Conservation (phyloP, 2,113 vertebrate species). For the Sisor rabdophorus region DNA sequence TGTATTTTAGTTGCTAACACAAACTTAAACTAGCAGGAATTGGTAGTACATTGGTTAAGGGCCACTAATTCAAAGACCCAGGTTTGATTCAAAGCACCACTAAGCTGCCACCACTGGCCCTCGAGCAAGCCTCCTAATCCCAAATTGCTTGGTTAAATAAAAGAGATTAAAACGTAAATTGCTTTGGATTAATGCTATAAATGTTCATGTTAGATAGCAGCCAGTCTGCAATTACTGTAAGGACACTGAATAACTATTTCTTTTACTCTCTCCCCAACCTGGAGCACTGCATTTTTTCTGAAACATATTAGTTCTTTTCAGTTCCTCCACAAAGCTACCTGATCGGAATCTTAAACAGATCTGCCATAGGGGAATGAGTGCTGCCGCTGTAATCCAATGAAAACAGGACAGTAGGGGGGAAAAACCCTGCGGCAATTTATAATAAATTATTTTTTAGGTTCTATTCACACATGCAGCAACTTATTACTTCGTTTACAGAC, state of each 20-base stretch:
- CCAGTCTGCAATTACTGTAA: background rate
- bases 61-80: too few relatives aligned
- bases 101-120: too few relatives aligned
- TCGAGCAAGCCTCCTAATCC: too few relatives aligned
- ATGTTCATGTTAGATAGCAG: background rate
- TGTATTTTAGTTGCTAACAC: slow-evolving; percentile 21
- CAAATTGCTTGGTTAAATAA: too few relatives aligned
- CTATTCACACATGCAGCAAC: slow-evolving; percentile 2
- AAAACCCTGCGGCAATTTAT: slow-evolving; percentile 28
- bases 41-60: too few relatives aligned
- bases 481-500: slow-evolving; percentile 10
- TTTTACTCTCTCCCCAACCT: slow-evolving; percentile 1
- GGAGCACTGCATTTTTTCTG: slow-evolving; percentile 1
- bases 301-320: slow-evolving; percentile 32
- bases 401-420: slow-evolving; percentile 20
- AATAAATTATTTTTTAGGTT: slow-evolving; percentile 10
- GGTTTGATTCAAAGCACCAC: too few relatives aligned
- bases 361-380: slow-evolving; percentile 14
- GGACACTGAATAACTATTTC: slow-evolving; percentile 8
- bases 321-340: slow-evolving; percentile 19
- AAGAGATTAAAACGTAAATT: too few relatives aligned
- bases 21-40: background rate
- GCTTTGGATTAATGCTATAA: too few relatives aligned
- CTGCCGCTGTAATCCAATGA: slow-evolving; percentile 1
- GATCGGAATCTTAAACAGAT: slow-evolving; percentile 35